Conservation (phyloP, 2,113 vertebrate genomes). For the Lagopus leucura region DNA sequence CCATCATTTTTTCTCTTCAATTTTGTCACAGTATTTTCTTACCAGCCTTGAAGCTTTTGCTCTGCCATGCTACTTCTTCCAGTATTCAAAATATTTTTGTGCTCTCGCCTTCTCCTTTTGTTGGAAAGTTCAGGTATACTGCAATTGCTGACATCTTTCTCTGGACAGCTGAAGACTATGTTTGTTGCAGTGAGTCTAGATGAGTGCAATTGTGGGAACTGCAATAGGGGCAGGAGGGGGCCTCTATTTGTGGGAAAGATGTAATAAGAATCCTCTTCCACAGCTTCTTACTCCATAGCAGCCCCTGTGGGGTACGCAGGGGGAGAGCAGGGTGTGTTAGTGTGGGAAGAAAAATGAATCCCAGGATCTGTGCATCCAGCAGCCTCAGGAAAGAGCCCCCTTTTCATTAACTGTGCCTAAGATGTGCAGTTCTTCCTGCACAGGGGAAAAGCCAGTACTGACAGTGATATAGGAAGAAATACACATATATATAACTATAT, state of each 20-base stretch:
- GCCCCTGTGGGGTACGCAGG: constrained; percentile 39
- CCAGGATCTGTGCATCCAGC: constrained; percentile 31
- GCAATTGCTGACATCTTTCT: constrained; percentile 42
- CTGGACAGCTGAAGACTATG: not conserved
- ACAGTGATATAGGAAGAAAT: not conserved
- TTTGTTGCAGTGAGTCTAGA: constrained; percentile 8
- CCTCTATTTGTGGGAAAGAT: constrained; percentile 54
- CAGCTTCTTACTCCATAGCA: constrained; percentile 59
- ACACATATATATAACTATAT: not conserved
- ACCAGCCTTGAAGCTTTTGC: not conserved
- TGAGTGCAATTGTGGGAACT: constrained; percentile 40
- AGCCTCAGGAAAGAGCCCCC: not conserved
- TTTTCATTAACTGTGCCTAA: not conserved
- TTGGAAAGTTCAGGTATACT: constrained; percentile 13
- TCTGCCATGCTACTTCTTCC: constrained; percentile 16
- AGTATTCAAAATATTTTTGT: not conserved
- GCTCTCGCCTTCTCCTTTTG: not conserved
- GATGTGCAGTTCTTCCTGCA: not conserved
- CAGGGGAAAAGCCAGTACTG: not conserved
- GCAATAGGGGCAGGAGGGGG: constrained; percentile 53
- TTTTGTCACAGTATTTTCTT: not conserved
- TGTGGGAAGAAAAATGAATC: constrained; percentile 29
- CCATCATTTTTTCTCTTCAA: constrained; percentile 22
- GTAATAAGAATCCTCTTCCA: constrained; percentile 59
- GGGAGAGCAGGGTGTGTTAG: constrained; percentile 49